phyloP scores from a whole-genome alignment of 53 echinoderm and acorn worm species.

The Stichopus horrens region DNA sequence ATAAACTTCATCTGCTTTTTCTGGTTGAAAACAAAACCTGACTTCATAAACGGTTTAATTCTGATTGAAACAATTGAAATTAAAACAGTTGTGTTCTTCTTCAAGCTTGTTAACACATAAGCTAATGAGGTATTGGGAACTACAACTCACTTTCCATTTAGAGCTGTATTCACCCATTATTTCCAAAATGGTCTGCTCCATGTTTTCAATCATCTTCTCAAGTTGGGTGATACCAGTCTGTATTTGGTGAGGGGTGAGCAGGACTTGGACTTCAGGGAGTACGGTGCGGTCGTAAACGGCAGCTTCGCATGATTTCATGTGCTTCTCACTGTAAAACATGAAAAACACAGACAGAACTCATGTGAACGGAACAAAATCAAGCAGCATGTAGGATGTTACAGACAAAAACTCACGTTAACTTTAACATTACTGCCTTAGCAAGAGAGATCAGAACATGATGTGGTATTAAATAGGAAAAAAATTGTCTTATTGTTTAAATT shows the following conservation, averaged over 20 bases:
- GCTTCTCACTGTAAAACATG: constrained; percentile 58
- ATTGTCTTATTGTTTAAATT: too few relatives aligned
- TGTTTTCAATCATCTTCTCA: constrained; percentile 67
- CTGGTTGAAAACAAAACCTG: too few relatives aligned
- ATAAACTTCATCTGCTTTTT: too few relatives aligned
- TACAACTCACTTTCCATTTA: constrained; percentile 75
- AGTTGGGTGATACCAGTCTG: constrained; percentile 80
- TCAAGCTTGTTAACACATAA: too few relatives aligned
- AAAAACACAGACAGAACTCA: not conserved
- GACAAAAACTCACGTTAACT: not conserved
- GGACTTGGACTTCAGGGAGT: constrained; percentile 75
- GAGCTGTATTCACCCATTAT: constrained; percentile 85
- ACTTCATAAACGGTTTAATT: too few relatives aligned
- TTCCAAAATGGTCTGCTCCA: constrained; percentile 87
- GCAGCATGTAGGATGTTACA: not conserved
- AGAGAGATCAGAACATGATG: not conserved
- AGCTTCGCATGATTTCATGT: constrained; percentile 73
- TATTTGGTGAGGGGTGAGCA: constrained; percentile 79
- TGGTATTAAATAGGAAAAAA: too few relatives aligned
- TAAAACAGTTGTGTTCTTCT: too few relatives aligned
- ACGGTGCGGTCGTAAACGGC: constrained; percentile 85
- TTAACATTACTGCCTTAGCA: not conserved
- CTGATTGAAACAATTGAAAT: too few relatives aligned
- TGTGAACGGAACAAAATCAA: not conserved
- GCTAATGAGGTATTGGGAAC: too few relatives aligned